Evolutionary conservation across 2,888 invertebrate genomes (phyloP).

Genomic region (Boloria selene): DNA sequence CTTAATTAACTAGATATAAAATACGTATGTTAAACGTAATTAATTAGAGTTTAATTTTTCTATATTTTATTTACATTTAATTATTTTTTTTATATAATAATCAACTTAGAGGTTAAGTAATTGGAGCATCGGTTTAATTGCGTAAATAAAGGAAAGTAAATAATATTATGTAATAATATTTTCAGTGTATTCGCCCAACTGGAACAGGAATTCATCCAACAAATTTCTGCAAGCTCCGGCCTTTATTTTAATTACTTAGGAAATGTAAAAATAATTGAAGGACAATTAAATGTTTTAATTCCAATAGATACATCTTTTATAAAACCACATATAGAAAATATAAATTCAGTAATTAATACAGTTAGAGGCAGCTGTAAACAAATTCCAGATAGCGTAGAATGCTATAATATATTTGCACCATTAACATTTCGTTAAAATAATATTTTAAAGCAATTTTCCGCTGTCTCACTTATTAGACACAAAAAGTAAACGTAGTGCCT

Average conservation of each 20-base stretch:
- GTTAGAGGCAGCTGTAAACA: background rate
- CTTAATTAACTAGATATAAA: too few relatives aligned
- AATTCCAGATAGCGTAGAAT: constrained; percentile 9
- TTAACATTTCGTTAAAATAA: constrained; percentile 24
- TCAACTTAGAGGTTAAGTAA: too few relatives aligned
- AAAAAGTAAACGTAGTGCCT: constrained; percentile 37
- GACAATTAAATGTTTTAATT: constrained; percentile 29
- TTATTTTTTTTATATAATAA: too few relatives aligned
- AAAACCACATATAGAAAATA: constrained; percentile 38
- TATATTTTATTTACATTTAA: too few relatives aligned
- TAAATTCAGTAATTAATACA: constrained; percentile 1
- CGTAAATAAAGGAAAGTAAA: background rate
- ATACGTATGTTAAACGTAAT: too few relatives aligned
- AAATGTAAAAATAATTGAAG: constrained; percentile 34
- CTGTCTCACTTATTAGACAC: constrained; percentile 39
- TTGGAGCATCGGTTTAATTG: too few relatives aligned
- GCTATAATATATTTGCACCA: constrained; percentile 31
- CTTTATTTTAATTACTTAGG: constrained; percentile 42
- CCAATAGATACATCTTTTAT: constrained; percentile 39
- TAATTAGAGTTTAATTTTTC: too few relatives aligned
- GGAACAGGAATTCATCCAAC: constrained; percentile 32
- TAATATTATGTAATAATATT: background rate
- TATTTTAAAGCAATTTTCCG: constrained; percentile 28
- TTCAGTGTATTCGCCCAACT: background rate
- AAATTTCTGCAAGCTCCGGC: constrained; percentile 33